Base-by-base conservation (phyloP, 1,140 invertebrate species). In the Drosophila tristis region DNA sequence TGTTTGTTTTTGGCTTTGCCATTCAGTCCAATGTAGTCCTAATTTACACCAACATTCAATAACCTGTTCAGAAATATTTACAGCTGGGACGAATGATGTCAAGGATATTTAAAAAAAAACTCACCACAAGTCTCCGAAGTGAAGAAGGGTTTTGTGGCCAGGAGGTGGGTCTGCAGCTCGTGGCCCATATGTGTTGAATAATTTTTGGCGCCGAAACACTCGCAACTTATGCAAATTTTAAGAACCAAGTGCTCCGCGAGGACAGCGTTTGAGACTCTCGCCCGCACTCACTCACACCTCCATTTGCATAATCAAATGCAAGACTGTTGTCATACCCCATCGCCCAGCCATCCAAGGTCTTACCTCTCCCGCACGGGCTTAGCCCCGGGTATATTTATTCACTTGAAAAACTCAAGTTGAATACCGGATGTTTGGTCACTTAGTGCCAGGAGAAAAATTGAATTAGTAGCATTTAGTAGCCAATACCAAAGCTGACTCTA, bases 301-400 rank as follows among this genome's bases (percentile, higher is more conserved):
- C 60, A 84, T 87, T 81, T 81, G 74, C 82, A 86, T 87, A 87
- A 82, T 81, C 82, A 87, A 87, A 87, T 87, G 82, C 62, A 78
- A 86, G 81, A 86, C 74, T 81, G 81, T 71, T 50, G 42, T 3
- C 63, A 11, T 56, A 48, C 31, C 43, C 35, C 9, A 16, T 43
- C 29, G 26, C 44, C n/a, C 42, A 31, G 29, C 31, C 31, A 8
- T 26, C 50, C 44, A 53, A 54, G 54, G 31, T 53, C 45, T 25
- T 7, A 15, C 13, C 31, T 9, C 58, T 31, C 15, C 53, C 29
- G 47, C 39, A 35, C 15, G 26, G 31, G 26, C 58, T 45, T 39
- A 7, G 65, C 54, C 66, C 31, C 20, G 68, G 31, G 73, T 39
- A 44, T 20, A 26, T 59, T 23, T 31, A 3, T 31, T 31, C 8